These are phyloP conservation scores for Drosophila pullipes DNA, from an alignment of 2,888 invertebrate species.

Conservation along the genomic window DNA sequence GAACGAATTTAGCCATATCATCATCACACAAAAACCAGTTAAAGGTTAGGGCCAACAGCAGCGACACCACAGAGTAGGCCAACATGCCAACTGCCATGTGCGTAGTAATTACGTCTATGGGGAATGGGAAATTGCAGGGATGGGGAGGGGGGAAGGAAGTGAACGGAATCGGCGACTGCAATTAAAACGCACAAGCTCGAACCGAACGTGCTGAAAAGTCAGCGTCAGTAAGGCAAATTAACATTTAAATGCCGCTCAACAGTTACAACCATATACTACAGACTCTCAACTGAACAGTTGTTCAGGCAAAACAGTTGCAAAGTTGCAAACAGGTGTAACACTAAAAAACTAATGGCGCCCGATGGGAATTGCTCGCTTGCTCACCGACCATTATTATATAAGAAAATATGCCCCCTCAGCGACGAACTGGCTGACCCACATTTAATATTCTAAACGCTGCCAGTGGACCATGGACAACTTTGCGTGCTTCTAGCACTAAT, in stretches of 20 bases:
- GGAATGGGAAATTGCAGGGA: not conserved
- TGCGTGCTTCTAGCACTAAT: conserved; percentile 58
- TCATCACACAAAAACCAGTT: conserved; percentile 40
- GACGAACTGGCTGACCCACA: conserved; percentile 57
- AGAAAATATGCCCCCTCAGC: conserved; percentile 37
- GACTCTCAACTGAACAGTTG: not conserved
- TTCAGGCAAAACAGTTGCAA: conserved; percentile 34
- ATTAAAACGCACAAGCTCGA: conserved; percentile 61
- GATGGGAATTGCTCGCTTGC: conserved; percentile 27
- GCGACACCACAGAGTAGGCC: conserved; percentile 46
- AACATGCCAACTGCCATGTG: conserved; percentile 30
- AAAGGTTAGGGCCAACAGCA: conserved; percentile 59
- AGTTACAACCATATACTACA: conserved; percentile 39
- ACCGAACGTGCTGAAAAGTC: conserved; percentile 58
- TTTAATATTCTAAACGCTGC: conserved; percentile 56
- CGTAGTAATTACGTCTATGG: conserved; percentile 48
- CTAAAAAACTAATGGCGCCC: conserved; percentile 35
- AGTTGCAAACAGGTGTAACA: conserved; percentile 37
- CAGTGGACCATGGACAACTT: conserved; percentile 50
- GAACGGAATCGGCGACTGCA: conserved; percentile 58
- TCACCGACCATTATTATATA: conserved; percentile 60
- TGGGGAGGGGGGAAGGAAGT: not conserved
- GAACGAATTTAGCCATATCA: conserved; percentile 46
- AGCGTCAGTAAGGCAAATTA: conserved; percentile 61
- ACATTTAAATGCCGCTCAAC: conserved; percentile 71